Percentiles rank a stretch among this genome's conserved stretches.
Conservation (phyloP, 2,888 invertebrate genomes). For the Phengaris arion region DNA sequence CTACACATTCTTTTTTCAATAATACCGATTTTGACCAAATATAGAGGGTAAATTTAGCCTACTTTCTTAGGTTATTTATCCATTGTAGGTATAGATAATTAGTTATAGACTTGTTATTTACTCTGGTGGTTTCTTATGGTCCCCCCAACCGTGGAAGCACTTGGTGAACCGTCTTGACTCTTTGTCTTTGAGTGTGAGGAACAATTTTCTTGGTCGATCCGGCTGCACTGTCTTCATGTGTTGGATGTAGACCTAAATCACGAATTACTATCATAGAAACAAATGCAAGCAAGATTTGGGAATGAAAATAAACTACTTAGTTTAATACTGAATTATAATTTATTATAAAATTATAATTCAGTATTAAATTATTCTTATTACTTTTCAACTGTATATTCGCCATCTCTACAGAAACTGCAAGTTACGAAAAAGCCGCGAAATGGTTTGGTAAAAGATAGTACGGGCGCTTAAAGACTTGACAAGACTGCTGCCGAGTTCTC, state of each 20-base stretch:
- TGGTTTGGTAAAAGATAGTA: no score
- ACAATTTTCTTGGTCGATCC: conserved; percentile 92
- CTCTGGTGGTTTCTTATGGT: conserved; percentile 89
- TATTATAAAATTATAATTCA: no score
- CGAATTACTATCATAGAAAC: background rate
- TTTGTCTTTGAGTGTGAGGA: conserved; percentile 96
- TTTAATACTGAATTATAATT: no score
- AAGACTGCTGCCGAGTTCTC: no score
- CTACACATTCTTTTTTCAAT: no score
- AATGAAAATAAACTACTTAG: no score
- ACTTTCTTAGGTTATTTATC: background rate
- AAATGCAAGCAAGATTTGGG: no score
- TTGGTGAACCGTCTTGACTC: conserved; percentile 97
- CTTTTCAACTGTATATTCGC: no score
- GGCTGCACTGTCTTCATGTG: conserved; percentile 97
- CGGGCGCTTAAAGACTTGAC: no score
- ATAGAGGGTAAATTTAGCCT: background rate
- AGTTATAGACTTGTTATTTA: conserved; percentile 57
- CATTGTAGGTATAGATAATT: background rate
- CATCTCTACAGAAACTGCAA: no score
- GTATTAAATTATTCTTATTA: no score
- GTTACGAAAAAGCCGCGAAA: no score
- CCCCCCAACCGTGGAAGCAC: conserved; percentile 99
- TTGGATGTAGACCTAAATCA: conserved; percentile 94
- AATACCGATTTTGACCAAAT: background rate